Percentiles rank a stretch among this genome's conserved stretches.
These are phyloP conservation scores for Corythoichthys intestinalis DNA, from an alignment of 2,113 vertebrate genomes.

Conservation along the genomic window DNA sequence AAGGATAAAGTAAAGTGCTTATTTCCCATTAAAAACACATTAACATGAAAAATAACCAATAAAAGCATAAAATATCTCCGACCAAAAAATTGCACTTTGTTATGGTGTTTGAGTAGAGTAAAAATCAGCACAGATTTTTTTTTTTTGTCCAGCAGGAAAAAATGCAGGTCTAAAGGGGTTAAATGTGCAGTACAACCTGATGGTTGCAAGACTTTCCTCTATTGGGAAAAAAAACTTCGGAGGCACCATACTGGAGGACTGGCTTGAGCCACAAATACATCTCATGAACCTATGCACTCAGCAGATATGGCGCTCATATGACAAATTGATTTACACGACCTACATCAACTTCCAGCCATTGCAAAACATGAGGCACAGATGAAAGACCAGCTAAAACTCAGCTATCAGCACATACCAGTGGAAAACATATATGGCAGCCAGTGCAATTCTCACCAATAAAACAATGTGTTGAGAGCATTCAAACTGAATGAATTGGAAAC, in stretches of 20 bases:
- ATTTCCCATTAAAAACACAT: no score
- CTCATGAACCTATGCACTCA: slow-evolving; percentile 64
- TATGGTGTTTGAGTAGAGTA: no score
- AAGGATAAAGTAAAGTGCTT: no score
- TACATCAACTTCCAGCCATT: slow-evolving; percentile 64
- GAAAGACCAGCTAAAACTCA: slow-evolving; percentile 57
- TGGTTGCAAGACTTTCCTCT: background rate
- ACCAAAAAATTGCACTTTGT: no score
- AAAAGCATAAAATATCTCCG: no score
- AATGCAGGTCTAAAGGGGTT: no score
- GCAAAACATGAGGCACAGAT: slow-evolving; percentile 65
- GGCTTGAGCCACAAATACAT: slow-evolving; percentile 54
- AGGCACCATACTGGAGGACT: slow-evolving; percentile 20
- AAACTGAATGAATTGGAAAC: background rate
- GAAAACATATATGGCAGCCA: slow-evolving; percentile 49
- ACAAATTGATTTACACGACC: slow-evolving; percentile 73
- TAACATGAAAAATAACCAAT: no score
- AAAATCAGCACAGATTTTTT: no score
- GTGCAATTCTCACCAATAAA: slow-evolving; percentile 28
- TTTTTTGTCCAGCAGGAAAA: no score
- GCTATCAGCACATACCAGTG: slow-evolving; percentile 67
- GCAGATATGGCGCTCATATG: slow-evolving; percentile 63
- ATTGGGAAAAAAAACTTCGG: slow-evolving; percentile 17
- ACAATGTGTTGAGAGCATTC: background rate
- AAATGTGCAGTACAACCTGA: background rate